These are phyloP conservation scores for Microctonus aethiopoides DNA, from an alignment of 2,888 invertebrate genomes.

Conservation along the genomic window DNA sequence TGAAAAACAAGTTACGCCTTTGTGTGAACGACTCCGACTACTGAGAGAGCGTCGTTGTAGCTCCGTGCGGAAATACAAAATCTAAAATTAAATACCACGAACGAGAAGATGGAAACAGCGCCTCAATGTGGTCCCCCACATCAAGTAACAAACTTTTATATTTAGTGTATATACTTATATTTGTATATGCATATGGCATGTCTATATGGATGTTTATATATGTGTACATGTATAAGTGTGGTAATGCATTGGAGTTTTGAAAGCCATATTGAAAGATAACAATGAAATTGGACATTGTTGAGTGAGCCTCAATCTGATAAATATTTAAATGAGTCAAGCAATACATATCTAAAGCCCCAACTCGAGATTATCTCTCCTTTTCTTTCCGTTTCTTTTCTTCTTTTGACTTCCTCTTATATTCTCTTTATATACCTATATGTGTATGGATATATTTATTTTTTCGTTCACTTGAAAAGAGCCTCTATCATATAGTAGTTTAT, in stretches of 20 bases:
- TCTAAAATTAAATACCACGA: slow-evolving; percentile 59
- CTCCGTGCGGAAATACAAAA: slow-evolving; percentile 46
- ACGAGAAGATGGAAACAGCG: slow-evolving; percentile 22
- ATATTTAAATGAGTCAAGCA: slow-evolving; percentile 31
- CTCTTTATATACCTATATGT: not conserved
- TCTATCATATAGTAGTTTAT: not conserved
- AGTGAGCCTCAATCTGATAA: slow-evolving; percentile 23
- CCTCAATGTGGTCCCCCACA: slow-evolving; percentile 18
- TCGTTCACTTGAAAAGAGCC: not conserved
- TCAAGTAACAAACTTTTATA: not conserved
- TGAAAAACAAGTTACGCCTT: slow-evolving; percentile 22
- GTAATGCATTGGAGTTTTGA: not conserved
- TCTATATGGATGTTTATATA: too few species aligned
- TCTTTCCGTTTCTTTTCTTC: too few species aligned
- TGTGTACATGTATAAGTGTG: not conserved
- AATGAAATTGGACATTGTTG: slow-evolving; percentile 16
- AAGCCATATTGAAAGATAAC: slow-evolving; percentile 12
- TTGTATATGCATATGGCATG: too few species aligned
- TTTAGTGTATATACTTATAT: too few species aligned
- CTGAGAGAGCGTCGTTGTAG: slow-evolving; percentile 35
- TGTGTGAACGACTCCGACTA: slow-evolving; percentile 38
- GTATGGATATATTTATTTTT: not conserved
- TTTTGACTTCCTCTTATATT: not conserved
- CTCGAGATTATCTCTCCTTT: not conserved
- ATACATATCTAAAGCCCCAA: slow-evolving; percentile 7